Evolutionary conservation across 2,113 vertebrate genomes (phyloP).

Genomic region (Myotis lucifugus): DNA sequence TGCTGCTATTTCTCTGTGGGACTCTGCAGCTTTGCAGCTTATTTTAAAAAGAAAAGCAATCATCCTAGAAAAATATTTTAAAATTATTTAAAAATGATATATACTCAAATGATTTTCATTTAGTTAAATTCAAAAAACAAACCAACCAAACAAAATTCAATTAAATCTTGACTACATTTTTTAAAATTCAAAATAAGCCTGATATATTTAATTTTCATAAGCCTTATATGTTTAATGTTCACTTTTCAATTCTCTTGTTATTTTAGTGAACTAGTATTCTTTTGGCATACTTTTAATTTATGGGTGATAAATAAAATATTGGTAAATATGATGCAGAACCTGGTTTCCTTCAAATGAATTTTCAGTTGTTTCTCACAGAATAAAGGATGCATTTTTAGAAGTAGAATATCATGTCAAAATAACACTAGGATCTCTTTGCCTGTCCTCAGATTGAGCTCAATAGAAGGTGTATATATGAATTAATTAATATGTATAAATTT

Average conservation of each 20-base stretch:
- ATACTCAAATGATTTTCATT: slow-evolving; percentile 77
- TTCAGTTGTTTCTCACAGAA: not conserved
- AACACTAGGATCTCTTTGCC: not conserved
- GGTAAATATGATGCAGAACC: not conserved
- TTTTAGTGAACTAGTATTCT: slow-evolving; percentile 82
- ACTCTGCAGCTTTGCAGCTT: slow-evolving; percentile 76
- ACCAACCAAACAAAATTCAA: not conserved
- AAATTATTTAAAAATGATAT: slow-evolving; percentile 72
- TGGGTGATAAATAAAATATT: slow-evolving; percentile 75
- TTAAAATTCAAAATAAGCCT: not conserved
- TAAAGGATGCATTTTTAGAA: slow-evolving; percentile 76
- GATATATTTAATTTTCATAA: not conserved
- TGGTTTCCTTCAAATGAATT: slow-evolving; percentile 36
- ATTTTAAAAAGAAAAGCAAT: slow-evolving; percentile 83
- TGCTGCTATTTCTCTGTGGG: slow-evolving; percentile 76
- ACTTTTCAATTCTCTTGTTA: slow-evolving; percentile 82
- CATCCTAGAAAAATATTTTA: slow-evolving; percentile 75
- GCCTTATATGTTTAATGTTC: not conserved
- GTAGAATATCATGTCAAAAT: not conserved
- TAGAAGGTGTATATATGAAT: not conserved
- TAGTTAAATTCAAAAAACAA: slow-evolving; percentile 53
- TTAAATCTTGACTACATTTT: not conserved
- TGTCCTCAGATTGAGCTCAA: not conserved
- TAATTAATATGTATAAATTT: not conserved
- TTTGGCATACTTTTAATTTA: slow-evolving; percentile 73